phyloP scores from a whole-genome alignment of 1,140 invertebrate species.

The Bombus haemorrhoidalis region DNA sequence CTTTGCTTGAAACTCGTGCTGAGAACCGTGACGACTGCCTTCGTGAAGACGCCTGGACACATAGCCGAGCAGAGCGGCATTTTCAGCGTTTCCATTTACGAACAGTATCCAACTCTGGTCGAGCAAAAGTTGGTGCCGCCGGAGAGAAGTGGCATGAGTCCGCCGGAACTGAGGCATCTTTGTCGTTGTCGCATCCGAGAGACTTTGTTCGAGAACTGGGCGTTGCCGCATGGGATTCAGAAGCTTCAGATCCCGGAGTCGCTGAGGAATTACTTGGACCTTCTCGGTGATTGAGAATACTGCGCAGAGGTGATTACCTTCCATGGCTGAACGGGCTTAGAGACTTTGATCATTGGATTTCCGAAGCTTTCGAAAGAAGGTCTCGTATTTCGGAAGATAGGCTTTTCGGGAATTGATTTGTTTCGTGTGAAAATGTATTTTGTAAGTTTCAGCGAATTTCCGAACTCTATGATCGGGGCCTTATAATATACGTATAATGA shows the following conservation, averaged over 20 bases:
- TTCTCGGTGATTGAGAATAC: conserved; percentile 85
- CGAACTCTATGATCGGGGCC: no score
- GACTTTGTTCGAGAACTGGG: conserved; percentile 86
- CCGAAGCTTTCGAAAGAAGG: not conserved
- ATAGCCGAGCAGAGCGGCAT: conserved; percentile 72
- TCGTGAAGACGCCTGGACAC: conserved; percentile 73
- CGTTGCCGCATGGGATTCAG: conserved; percentile 88
- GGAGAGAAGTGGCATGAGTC: conserved; percentile 84
- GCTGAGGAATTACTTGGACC: conserved; percentile 88
- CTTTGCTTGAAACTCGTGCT: conserved; percentile 87
- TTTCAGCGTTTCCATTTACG: conserved; percentile 83
- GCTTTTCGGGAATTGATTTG: no score
- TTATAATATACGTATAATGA: not conserved
- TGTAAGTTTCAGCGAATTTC: no score
- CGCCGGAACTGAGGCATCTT: conserved; percentile 83
- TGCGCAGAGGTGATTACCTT: accelerated
- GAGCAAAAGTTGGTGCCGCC: conserved; percentile 85
- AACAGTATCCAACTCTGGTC: conserved; percentile 86
- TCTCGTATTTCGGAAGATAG: not conserved
- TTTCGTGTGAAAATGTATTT: no score
- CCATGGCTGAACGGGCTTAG: not conserved
- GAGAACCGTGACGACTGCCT: conserved; percentile 83
- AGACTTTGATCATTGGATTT: not conserved
- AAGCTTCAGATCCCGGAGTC: conserved; percentile 85
- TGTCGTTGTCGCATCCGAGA: conserved; percentile 86